A percentile compares a stretch with the other conserved stretches of the same genome.
These are phyloP conservation scores for Bactericera cockerelli DNA, from an alignment of 1,140 invertebrate genomes.

Conservation along the genomic window DNA sequence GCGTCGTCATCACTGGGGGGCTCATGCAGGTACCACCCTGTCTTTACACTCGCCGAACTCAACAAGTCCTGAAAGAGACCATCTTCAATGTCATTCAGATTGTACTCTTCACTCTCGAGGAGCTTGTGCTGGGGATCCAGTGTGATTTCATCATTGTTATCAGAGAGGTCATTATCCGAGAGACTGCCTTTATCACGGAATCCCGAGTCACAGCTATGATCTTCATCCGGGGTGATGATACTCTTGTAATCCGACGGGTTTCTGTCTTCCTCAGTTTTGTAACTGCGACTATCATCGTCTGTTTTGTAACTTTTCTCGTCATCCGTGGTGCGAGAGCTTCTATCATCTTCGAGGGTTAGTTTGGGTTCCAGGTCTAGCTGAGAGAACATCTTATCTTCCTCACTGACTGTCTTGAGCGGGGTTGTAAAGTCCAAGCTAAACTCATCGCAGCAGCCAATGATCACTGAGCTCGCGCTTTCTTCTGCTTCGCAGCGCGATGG, in stretches of 20 bases:
- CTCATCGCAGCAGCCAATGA: conserved; percentile 38
- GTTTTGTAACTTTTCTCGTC: conserved; percentile 8
- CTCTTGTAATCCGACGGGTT: not conserved
- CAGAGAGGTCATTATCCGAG: conserved; percentile 11
- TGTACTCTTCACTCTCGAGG: not conserved
- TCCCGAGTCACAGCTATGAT: conserved; percentile 36
- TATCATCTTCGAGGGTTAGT: not conserved
- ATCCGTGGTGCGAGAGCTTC: conserved; percentile 1
- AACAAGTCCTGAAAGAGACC: not conserved
- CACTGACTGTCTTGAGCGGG: conserved; percentile 29
- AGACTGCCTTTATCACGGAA: conserved; percentile 34
- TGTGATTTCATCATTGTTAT: not conserved
- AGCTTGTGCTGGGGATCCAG: too few species aligned
- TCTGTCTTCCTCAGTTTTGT: conserved; percentile 24
- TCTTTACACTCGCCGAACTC: not conserved
- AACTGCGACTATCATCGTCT: not conserved
- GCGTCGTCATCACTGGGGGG: not conserved
- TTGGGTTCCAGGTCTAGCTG: too few species aligned
- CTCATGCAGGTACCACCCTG: conserved; percentile 6
- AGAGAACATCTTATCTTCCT: too few species aligned
- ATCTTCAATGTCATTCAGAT: conserved; percentile 5
- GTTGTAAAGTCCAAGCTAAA: conserved; percentile 36
- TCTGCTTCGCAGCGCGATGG: not conserved
- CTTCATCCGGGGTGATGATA: conserved; percentile 35
- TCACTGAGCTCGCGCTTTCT: conserved; percentile 33